Evolutionary conservation across 2,888 invertebrate genomes (phyloP).

Genomic region (Dryocosmus kuriphilus): DNA sequence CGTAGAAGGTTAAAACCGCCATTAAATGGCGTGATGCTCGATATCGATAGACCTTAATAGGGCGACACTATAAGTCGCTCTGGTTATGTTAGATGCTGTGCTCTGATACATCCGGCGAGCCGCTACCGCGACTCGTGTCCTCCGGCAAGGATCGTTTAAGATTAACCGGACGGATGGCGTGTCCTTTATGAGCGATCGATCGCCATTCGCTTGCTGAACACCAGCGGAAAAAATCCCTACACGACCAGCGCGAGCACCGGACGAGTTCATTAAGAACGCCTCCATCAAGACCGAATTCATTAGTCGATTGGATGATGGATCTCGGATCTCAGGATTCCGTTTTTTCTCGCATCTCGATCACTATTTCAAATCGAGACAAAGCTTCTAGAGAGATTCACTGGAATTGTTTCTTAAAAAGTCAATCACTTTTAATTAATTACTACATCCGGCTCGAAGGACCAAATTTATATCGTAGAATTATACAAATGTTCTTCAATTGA

Average conservation of each 20-base stretch:
- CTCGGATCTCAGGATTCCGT: conserved; percentile 22
- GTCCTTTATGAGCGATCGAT: conserved; percentile 49
- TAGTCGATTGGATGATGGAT: conserved; percentile 33
- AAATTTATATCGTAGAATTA: too few species aligned
- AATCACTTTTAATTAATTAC: too few species aligned
- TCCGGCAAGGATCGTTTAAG: conserved; percentile 42
- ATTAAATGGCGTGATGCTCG: conserved; percentile 60
- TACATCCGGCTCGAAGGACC: too few species aligned
- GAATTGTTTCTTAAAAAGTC: background rate
- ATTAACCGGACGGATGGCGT: conserved; percentile 43
- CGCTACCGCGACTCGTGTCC: conserved; percentile 38
- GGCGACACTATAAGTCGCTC: conserved; percentile 47
- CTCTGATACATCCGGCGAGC: conserved; percentile 42
- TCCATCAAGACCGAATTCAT: conserved; percentile 37
- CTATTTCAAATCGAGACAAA: background rate
- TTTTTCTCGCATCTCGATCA: background rate
- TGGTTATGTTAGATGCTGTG: conserved; percentile 48
- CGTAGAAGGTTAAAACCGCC: conserved; percentile 59
- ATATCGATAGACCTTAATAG: conserved; percentile 60
- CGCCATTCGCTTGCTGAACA: conserved; percentile 42
- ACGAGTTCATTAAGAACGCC: conserved; percentile 33
- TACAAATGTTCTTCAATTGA: too few species aligned
- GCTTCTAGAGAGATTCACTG: background rate
- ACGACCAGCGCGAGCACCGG: conserved; percentile 25
- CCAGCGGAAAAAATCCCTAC: conserved; percentile 20